Conservation (phyloP, 2,113 vertebrate genomes). For the Triplophysa dalaica region DNA sequence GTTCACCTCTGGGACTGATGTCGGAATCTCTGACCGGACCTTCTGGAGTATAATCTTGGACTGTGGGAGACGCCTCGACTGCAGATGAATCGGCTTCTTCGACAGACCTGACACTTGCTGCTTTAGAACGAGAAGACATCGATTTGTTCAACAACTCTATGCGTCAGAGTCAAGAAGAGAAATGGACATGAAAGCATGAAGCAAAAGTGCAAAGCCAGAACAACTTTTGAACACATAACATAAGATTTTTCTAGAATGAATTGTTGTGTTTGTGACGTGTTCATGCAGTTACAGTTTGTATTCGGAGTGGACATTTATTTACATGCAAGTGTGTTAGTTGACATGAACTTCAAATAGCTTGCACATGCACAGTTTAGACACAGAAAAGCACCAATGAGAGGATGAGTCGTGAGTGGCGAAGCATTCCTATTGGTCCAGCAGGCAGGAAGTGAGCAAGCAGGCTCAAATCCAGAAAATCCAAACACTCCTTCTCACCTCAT, state of each 20-base stretch:
- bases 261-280: too few species aligned
- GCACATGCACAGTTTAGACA: neutral
- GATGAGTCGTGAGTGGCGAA: slow-evolving; percentile 4
- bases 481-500: slow-evolving; percentile 2
- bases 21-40: slow-evolving; percentile 23
- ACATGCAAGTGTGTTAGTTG: neutral
- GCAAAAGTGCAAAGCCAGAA: neutral
- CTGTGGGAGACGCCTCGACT: slow-evolving; percentile 50
- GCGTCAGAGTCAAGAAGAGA: neutral
- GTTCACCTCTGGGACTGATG: slow-evolving; percentile 44
- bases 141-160: neutral
- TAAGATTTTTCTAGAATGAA: too few species aligned
- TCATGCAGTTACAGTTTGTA: neutral
- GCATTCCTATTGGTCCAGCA: slow-evolving; percentile 2
- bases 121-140: slow-evolving; percentile 63
- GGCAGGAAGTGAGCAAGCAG: neutral
- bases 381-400: neutral
- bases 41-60: slow-evolving; percentile 45
- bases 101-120: slow-evolving; percentile 65
- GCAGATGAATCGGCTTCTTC: slow-evolving; percentile 55
- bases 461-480: slow-evolving; percentile 16
- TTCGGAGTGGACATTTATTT: neutral
- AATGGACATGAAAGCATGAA: neutral
- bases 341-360: neutral
- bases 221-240: too few species aligned